Conservation (phyloP, 35 echinoderm and acorn worm species). For the Stichopus chloronotus region DNA sequence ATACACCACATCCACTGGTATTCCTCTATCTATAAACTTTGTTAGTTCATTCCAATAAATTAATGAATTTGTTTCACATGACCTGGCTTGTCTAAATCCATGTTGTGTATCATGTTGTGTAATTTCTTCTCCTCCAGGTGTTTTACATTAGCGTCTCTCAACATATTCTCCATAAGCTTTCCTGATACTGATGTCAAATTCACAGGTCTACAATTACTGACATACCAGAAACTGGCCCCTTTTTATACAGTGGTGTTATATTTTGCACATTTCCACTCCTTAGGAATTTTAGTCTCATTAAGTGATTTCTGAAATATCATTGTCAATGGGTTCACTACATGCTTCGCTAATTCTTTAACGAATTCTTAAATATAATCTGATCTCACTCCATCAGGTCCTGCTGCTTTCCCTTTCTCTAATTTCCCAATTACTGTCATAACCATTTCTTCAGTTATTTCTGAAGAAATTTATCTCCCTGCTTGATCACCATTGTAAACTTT, state of each 20-base stretch:
- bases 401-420: constrained; percentile 14
- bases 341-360: constrained; percentile 30
- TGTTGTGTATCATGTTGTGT: constrained; percentile 20
- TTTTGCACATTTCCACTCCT: constrained; percentile 50
- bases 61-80: not conserved
- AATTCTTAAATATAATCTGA: constrained; percentile 48
- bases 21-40: constrained; percentile 21
- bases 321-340: not conserved
- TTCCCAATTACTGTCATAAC: not conserved
- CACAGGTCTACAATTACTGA: not conserved
- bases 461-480: not conserved
- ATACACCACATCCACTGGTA: not conserved
- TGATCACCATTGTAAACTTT: constrained; percentile 30
- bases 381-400: not conserved
- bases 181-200: constrained; percentile 22
- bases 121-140: not conserved
- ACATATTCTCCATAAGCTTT: constrained; percentile 17
- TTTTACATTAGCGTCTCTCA: not conserved
- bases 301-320: constrained; percentile 31
- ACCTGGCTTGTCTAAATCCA: not conserved
- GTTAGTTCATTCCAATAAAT: constrained; percentile 25
- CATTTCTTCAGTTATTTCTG: constrained; percentile 40
- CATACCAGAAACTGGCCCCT: not conserved
- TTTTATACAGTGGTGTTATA: constrained; percentile 43
- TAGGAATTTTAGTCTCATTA: not conserved